Percentiles rank a stretch among this genome's conserved stretches.
These are phyloP conservation scores for Archaeoteleia sp. DNA, from an alignment of 2,888 invertebrate species.

Conservation along the genomic window DNA sequence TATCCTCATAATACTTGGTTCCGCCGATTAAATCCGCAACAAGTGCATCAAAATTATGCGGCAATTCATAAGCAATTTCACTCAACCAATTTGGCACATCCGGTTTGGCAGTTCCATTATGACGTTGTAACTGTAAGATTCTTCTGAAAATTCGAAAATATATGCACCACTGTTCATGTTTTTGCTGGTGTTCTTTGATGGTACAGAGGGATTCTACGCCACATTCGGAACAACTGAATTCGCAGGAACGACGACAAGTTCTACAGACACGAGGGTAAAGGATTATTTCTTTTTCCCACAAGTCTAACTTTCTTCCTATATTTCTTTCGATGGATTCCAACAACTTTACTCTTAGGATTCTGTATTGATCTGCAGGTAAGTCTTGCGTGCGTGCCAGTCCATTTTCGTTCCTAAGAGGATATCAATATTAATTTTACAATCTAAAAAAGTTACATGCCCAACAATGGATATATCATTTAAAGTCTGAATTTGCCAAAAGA, in stretches of 20 bases:
- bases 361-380: slow-evolving; percentile 79
- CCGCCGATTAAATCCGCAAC: slow-evolving; percentile 76
- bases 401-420: slow-evolving; percentile 69
- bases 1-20: slow-evolving; percentile 73
- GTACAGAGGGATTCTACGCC: slow-evolving; percentile 78
- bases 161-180: slow-evolving; percentile 80
- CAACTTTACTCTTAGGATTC: slow-evolving; percentile 79
- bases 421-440: slow-evolving; percentile 2
- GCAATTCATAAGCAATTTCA: slow-evolving; percentile 62
- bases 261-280: slow-evolving; percentile 81
- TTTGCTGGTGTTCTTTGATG: slow-evolving; percentile 76
- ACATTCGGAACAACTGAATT: slow-evolving; percentile 79
- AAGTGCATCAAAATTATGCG: slow-evolving; percentile 76
- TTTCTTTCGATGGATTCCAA: slow-evolving; percentile 79
- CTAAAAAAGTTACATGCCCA: too few species aligned
- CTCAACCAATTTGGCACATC: slow-evolving; percentile 77
- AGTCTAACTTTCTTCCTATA: slow-evolving; percentile 78
- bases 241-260: slow-evolving; percentile 75
- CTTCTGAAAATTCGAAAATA: slow-evolving; percentile 79
- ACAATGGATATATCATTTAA: too few species aligned
- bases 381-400: slow-evolving; percentile 76
- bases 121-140: slow-evolving; percentile 79
- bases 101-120: slow-evolving; percentile 78
- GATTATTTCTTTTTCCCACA: slow-evolving; percentile 83
- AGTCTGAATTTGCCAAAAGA: too few species aligned